phyloP scores from a whole-genome alignment of 2,113 vertebrate species.

The Tachysurus fulvidraco region DNA sequence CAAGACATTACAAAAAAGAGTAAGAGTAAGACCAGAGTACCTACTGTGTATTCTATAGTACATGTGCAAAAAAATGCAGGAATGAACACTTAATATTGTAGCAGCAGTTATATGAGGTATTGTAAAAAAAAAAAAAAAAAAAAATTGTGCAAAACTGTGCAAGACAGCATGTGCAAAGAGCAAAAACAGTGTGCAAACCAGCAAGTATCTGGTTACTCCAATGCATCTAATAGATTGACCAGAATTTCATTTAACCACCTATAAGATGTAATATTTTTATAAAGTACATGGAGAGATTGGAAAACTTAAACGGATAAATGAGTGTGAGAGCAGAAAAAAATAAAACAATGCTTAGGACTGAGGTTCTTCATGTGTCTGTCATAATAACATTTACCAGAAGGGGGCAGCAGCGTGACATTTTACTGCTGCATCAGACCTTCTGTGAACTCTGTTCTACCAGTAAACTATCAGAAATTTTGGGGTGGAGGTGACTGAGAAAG shows the following conservation, averaged over 20 bases:
- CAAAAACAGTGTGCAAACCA: neutral
- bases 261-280: neutral
- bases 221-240: neutral
- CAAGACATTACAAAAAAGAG: too few species aligned
- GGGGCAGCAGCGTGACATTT: slow-evolving; percentile 1
- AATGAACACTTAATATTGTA: too few species aligned
- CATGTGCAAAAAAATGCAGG: too few species aligned
- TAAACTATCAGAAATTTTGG: neutral
- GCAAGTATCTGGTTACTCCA: neutral
- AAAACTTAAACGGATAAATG: neutral
- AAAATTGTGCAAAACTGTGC: too few species aligned
- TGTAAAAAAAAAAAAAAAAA: too few species aligned
- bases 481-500: neutral
- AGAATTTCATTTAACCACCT: neutral
- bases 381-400: neutral
- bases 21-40: too few species aligned
- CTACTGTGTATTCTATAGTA: too few species aligned
- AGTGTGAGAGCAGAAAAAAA: neutral
- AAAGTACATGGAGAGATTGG: neutral
- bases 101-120: too few species aligned
- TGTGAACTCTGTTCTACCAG: too few species aligned
- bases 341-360: neutral
- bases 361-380: neutral
- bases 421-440: neutral
- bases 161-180: neutral